These are phyloP conservation scores for Microctonus hyperodae DNA, from an alignment of 2,888 invertebrate species.

Conservation along the genomic window DNA sequence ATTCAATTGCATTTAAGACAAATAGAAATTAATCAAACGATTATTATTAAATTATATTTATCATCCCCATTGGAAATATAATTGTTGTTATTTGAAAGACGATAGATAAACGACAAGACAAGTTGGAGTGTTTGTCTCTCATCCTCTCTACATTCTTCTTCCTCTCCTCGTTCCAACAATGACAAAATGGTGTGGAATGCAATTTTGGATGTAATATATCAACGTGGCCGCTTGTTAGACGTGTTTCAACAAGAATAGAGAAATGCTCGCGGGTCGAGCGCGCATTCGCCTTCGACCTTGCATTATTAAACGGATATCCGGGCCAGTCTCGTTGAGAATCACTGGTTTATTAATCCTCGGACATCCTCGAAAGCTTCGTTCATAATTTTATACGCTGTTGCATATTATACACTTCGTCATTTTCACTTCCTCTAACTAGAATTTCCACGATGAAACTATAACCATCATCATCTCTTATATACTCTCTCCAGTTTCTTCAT, in stretches of 20 bases:
- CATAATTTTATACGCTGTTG: constrained; percentile 42
- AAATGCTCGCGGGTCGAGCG: constrained; percentile 6
- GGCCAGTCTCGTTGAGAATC: constrained; percentile 44
- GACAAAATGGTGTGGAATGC: constrained; percentile 46
- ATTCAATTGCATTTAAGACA: too few relatives aligned
- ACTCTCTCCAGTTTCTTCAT: too few relatives aligned
- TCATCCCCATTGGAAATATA: too few relatives aligned
- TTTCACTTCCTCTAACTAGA: not conserved
- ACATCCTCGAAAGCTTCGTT: constrained; percentile 46
- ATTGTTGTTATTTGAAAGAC: too few relatives aligned
- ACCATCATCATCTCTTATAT: constrained; percentile 28
- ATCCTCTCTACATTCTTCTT: not conserved
- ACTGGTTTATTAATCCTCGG: constrained; percentile 55
- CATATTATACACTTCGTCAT: constrained; percentile 33
- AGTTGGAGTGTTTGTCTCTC: not conserved
- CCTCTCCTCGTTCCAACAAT: not conserved
- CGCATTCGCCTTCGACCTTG: not conserved
- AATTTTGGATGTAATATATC: constrained; percentile 53
- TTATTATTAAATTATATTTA: too few relatives aligned
- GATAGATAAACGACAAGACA: not conserved
- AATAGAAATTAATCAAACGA: too few relatives aligned
- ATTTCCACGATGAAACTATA: too few relatives aligned
- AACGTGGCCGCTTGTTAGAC: constrained; percentile 31
- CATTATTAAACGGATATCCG: constrained; percentile 41
- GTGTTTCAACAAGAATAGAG: constrained; percentile 19